Base-by-base conservation (phyloP, 2,888 invertebrate genomes). In the Capitulum mitella region DNA sequence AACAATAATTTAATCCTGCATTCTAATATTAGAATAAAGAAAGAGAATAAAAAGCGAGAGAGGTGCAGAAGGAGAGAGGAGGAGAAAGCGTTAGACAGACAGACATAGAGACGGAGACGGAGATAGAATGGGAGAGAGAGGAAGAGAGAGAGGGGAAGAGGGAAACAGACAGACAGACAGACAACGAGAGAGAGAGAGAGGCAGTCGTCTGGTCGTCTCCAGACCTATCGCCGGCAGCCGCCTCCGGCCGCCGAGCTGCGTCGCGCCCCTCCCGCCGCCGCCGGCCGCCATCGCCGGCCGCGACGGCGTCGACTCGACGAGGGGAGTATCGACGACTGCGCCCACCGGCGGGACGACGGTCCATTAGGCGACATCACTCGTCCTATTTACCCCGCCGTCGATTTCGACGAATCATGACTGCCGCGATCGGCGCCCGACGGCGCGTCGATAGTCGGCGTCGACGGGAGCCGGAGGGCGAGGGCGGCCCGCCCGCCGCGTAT, bases 321-420 rank as follows among this genome's bases (percentile, higher is more conserved):
- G 43, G 6, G 12, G 34, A 43, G 34, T 64, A 64, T 64, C 34
- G 64, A 64, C 64, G 34, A 34, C 32, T 16, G 32, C 32, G 16
- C 6, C 70, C 70, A 8, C 26, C 40, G 70, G 6, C 70, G 37
- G 10, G 19, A 29, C 19, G 16, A 34, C 34, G 37, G 14, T 43
- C 70, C 70, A 70, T 70, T 70, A 70, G 70, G 26, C 40, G 26
- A 37, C 70, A 70, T 40, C 70, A 12, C 70, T 64, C 70, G 70
- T 70, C 70, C 70, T 70, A 70, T 70, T 70, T 70, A 70, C 70
- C 40, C 70, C 19, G 70, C n/a, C 40, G 43, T 43, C 43, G 43
- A 12, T 5, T 8, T 12, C 70, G 70, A 37, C 70, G 70, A 70
- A 70, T 70, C 70, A 70, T 70, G 70, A 70, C 70, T 40, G 70